phyloP scores from a whole-genome alignment of 2,797 vertebrate species.

The Enteromius argenteus region DNA sequence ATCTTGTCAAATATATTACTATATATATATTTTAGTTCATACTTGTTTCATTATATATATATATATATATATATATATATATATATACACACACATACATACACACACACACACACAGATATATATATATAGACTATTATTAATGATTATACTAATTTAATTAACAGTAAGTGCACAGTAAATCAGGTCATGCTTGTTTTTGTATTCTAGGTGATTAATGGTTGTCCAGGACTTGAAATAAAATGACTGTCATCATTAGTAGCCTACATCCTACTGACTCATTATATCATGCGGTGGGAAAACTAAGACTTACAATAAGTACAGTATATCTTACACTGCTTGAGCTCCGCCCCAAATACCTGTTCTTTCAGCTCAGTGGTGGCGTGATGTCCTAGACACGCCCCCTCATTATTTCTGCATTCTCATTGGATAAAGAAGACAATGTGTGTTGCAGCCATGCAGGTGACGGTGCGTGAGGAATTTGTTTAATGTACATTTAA shows the following conservation, averaged over 20 bases:
- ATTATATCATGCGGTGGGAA: background rate
- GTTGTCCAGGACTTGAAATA: background rate
- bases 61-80: background rate
- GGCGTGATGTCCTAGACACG: slow-evolving; percentile 19
- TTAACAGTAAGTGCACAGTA: background rate
- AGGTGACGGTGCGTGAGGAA: background rate
- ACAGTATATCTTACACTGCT: background rate
- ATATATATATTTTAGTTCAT: background rate
- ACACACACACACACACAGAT: background rate
- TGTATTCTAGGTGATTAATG: background rate
- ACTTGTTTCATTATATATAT: background rate
- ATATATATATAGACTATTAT: background rate
- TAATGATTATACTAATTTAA: background rate
- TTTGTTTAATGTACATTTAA: background rate
- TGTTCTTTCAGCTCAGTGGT: slow-evolving; percentile 32
- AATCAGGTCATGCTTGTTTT: background rate
- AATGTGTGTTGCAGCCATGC: background rate
- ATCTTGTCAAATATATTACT: no score
- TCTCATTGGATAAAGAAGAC: slow-evolving; percentile 12
- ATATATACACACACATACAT: no score
- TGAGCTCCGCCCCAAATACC: slow-evolving; percentile 21
- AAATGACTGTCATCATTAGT: background rate
- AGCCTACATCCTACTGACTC: background rate
- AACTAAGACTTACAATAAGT: background rate
- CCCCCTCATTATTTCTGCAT: background rate